Percentiles rank a stretch among this genome's conserved stretches.
These are phyloP conservation scores for Thera obeliscata DNA, from an alignment of 2,888 invertebrate genomes.

Conservation along the genomic window DNA sequence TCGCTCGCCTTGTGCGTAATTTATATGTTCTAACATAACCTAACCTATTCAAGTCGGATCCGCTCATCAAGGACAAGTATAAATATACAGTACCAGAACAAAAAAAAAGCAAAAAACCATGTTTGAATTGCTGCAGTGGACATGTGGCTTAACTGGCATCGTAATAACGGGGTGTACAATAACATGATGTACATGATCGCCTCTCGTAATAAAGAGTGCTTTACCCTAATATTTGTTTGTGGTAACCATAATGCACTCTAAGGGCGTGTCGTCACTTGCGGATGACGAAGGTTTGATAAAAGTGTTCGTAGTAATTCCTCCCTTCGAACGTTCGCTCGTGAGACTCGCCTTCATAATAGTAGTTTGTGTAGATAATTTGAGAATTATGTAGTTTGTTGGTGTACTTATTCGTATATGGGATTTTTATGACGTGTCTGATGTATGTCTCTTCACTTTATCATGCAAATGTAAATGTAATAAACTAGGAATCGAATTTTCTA, in stretches of 20 bases:
- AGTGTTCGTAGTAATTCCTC: background rate
- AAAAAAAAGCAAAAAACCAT: too few relatives aligned
- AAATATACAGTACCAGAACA: too few relatives aligned
- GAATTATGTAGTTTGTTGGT: constrained; percentile 1
- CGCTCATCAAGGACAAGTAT: too few relatives aligned
- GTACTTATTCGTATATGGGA: background rate
- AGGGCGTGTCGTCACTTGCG: constrained; percentile 5
- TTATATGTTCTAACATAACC: too few relatives aligned
- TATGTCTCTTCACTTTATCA: background rate
- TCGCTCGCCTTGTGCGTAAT: too few relatives aligned
- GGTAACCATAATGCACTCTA: constrained; percentile 8
- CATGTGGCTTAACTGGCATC: too few relatives aligned
- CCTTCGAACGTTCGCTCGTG: constrained; percentile 7
- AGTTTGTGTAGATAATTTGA: constrained; percentile 5
- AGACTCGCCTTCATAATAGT: constrained; percentile 2
- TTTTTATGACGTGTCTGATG: background rate
- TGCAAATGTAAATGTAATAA: background rate
- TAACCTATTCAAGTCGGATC: too few relatives aligned
- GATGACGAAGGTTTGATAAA: background rate
- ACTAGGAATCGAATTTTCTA: background rate
- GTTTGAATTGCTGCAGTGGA: too few relatives aligned
- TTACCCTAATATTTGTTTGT: constrained; percentile 28
- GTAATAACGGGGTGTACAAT: too few relatives aligned
- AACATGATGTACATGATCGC: too few relatives aligned
- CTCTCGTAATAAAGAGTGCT: constrained; percentile 34